Percentiles rank a stretch among this genome's conserved stretches.
Evolutionary conservation across 2,888 invertebrate species (phyloP).

Genomic region (Tuta absoluta): DNA sequence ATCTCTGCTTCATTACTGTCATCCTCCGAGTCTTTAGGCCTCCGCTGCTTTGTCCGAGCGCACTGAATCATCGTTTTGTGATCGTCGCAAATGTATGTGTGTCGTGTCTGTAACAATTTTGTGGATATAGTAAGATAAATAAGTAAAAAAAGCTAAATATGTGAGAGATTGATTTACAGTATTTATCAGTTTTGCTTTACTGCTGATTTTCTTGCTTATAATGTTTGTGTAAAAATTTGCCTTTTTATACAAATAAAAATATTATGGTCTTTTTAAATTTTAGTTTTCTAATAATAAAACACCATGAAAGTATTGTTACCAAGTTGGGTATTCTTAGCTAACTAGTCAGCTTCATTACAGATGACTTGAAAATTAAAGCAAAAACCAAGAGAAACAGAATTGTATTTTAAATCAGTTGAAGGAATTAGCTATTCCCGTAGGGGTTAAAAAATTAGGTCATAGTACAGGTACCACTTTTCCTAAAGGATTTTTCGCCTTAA

Average conservation of each 20-base stretch:
- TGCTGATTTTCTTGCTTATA: too few species aligned
- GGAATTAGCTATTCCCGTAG: neutral
- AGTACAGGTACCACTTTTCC: neutral
- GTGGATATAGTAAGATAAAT: neutral
- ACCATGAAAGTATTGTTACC: too few species aligned
- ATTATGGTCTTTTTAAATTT: too few species aligned
- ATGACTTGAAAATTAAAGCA: too few species aligned
- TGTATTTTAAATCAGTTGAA: neutral
- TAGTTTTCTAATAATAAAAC: too few species aligned
- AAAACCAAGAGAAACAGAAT: too few species aligned
- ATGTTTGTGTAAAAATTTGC: too few species aligned
- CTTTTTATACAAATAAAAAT: too few species aligned
- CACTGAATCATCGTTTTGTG: slow-evolving; percentile 98
- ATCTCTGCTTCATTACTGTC: slow-evolving; percentile 96
- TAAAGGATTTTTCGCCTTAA: neutral
- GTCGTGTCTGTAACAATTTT: slow-evolving; percentile 86
- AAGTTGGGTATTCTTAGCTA: too few species aligned
- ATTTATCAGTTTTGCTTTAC: too few species aligned
- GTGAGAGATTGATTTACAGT: too few species aligned
- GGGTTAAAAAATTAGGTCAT: neutral
- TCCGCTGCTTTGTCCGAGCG: slow-evolving; percentile 92
- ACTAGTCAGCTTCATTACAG: too few species aligned
- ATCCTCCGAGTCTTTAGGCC: slow-evolving; percentile 96
- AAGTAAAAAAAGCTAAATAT: neutral
- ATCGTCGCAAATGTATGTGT: slow-evolving; percentile 97